Evolutionary conservation across 2,113 vertebrate genomes (phyloP), one percentile per base, ranked within the genome.

Genomic region (Bubo scandiacus): DNA sequence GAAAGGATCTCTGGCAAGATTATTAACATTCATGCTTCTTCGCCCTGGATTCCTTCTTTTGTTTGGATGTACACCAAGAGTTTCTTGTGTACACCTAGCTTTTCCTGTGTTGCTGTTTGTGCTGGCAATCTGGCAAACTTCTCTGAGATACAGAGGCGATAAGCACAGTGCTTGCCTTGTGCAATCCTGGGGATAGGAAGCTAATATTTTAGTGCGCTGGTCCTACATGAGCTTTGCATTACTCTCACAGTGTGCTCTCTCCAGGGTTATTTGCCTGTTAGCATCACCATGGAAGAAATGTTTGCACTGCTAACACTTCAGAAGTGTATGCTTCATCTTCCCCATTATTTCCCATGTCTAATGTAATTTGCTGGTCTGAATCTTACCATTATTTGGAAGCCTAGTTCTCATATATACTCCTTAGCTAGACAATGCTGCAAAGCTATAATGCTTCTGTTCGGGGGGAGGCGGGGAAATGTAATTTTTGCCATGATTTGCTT

Each of bases 1-100:
- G 93, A 97, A 97, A 95, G 94, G 93, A 92, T 97, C 93, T 63
- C 90, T 92, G 92, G 95, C 90, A 95, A 91, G 95, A 95, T 97
- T 95, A 96, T 97, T 97, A 97, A 90, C 96, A 96, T 96, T 91
- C 86, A 75, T 66, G 92, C 86, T 95, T 87, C 82, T 94, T 96
- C 0, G 4, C 91, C 43, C 78, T 81, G 88, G 82, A 91, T 97
- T 91, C 83, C 68, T 91, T 86, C 93, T 95, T 93, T 95, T 93
- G 94, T 95, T 95, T 96, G 95, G 91, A 94, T 54, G 77, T 68
- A 72, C 84, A 95, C 91, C 95, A 97, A 85, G 80, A 70, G 71
- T 30, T 94, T 81, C 93, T 89, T 71, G 74, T 68, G 81, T 92
- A 83, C 73, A 89, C 84, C 86, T 89, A 91, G 78, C 49, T 92